These are phyloP conservation scores for Apodemus agrarius DNA, from an alignment of 2,797 vertebrate genomes.

Conservation along the genomic window DNA sequence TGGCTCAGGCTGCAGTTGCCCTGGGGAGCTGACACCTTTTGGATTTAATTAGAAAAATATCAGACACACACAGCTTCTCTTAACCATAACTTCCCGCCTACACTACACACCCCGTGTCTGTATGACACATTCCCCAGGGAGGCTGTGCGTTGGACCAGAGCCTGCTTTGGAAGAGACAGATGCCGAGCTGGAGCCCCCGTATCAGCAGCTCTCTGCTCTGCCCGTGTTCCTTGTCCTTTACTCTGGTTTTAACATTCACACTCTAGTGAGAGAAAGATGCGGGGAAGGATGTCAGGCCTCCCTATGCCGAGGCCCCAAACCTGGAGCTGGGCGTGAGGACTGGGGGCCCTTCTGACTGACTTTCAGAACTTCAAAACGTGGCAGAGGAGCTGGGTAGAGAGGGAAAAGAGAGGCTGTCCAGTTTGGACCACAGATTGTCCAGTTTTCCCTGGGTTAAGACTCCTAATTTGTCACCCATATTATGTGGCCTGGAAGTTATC, in stretches of 20 bases:
- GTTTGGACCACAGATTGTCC: neutral
- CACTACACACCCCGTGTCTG: slow-evolving; percentile 78
- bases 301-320: neutral
- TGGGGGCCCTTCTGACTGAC: neutral
- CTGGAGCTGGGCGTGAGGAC: neutral
- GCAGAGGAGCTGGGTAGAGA: neutral
- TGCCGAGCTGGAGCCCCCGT: slow-evolving; percentile 66
- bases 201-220: slow-evolving; percentile 49
- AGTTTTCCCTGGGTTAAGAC: neutral
- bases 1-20: slow-evolving; percentile 66
- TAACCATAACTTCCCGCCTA: slow-evolving; percentile 83
- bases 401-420: neutral
- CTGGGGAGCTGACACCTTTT: slow-evolving; percentile 83
- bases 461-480: neutral
- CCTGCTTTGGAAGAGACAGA: slow-evolving; percentile 71
- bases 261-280: neutral
- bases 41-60: slow-evolving; percentile 85
- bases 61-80: slow-evolving; percentile 79
- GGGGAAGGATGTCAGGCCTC: neutral
- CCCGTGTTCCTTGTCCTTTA: slow-evolving; percentile 7
- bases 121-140: slow-evolving; percentile 81
- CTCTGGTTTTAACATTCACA: neutral
- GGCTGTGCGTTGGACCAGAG: slow-evolving; percentile 72
- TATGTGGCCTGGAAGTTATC: neutral
- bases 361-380: slow-evolving; percentile 31